phyloP scores from a whole-genome alignment of 2,113 vertebrate species.

The Nematolebias whitei region DNA sequence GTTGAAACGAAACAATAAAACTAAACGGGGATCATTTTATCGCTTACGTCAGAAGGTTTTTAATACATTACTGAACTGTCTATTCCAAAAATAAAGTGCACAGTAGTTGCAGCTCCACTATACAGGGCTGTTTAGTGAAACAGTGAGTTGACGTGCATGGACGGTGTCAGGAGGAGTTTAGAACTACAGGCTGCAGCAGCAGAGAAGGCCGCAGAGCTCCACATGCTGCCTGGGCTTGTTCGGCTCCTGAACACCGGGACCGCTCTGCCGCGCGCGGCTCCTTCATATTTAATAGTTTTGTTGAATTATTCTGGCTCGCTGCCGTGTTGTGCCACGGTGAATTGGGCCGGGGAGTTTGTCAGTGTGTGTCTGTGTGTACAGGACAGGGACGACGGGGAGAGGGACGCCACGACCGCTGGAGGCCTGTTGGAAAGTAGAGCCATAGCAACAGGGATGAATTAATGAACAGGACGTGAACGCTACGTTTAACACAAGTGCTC shows the following conservation, averaged over 20 bases:
- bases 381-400: conserved; percentile 27
- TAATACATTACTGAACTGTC: too few relatives aligned
- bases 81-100: neutral
- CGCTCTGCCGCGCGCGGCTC: conserved; percentile 47
- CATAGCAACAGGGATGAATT: conserved; percentile 75
- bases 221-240: conserved; percentile 47
- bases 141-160: conserved; percentile 23
- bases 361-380: conserved; percentile 31
- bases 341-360: conserved; percentile 59
- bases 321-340: conserved; percentile 71
- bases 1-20: too few relatives aligned
- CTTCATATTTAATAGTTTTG: conserved; percentile 76
- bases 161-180: conserved; percentile 57
- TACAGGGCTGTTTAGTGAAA: conserved; percentile 3
- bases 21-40: too few relatives aligned
- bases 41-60: too few relatives aligned
- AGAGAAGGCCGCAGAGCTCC: conserved; percentile 22
- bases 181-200: conserved; percentile 55
- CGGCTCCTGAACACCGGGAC: conserved; percentile 48
- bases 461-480: conserved; percentile 69
- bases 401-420: conserved; percentile 64
- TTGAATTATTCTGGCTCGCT: conserved; percentile 76
- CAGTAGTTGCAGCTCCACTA: neutral
- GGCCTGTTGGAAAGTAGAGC: conserved; percentile 65
- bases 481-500: conserved; percentile 58